A percentile compares a stretch with the other conserved stretches of the same genome.
Conservation (phyloP, 2,888 invertebrate genomes). For the Athrips mouffetella region DNA sequence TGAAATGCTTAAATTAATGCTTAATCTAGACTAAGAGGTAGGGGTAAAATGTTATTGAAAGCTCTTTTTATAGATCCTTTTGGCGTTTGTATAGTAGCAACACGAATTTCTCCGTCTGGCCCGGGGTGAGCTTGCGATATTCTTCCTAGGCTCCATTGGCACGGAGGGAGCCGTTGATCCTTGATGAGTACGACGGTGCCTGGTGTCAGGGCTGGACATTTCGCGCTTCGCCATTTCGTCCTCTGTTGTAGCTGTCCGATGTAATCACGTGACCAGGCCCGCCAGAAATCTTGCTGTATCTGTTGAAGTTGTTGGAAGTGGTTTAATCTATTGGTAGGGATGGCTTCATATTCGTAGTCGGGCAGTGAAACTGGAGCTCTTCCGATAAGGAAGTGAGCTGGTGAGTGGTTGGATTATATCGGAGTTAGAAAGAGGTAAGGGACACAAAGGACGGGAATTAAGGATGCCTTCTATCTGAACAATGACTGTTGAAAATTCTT, state of each 20-base stretch:
- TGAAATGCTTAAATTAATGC: too few species aligned
- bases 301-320: conserved; percentile 14
- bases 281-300: conserved; percentile 15
- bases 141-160: too few species aligned
- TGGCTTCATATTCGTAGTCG: conserved; percentile 16
- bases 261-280: conserved; percentile 13
- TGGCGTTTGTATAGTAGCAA: too few species aligned
- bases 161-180: too few species aligned
- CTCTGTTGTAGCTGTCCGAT: conserved; percentile 3
- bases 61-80: too few species aligned
- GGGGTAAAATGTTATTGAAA: too few species aligned
- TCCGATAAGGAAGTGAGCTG: conserved; percentile 15
- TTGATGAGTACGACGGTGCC: too few species aligned
- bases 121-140: too few species aligned
- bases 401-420: conserved; percentile 7
- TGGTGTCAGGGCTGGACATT: too few species aligned
- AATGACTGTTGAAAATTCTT: conserved; percentile 12
- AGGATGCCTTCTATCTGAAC: conserved; percentile 16
- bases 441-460: conserved; percentile 11
- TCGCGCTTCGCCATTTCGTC: too few species aligned
- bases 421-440: background rate
- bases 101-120: too few species aligned
- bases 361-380: conserved; percentile 6
- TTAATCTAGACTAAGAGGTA: too few species aligned
- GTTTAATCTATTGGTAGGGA: conserved; percentile 4